A percentile compares a stretch with the other conserved stretches of the same genome.
Conservation (phyloP, 2,797 vertebrate species). For the Allobates femoralis region DNA sequence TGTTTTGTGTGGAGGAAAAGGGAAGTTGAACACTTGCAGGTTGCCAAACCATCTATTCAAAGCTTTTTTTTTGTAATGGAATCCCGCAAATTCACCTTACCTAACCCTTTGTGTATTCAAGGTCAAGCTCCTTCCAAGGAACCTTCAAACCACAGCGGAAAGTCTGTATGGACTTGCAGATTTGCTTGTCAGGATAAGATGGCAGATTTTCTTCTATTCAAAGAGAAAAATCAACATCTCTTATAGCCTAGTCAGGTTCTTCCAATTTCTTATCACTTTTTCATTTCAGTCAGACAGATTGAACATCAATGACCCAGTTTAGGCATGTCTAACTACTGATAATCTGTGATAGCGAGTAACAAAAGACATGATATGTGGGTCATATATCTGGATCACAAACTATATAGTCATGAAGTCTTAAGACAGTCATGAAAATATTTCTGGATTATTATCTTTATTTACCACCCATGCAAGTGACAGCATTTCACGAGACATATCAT, state of each 20-base stretch:
- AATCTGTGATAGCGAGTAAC: constrained; percentile 12
- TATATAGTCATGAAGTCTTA: background rate
- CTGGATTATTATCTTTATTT: background rate
- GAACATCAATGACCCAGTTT: constrained; percentile 1
- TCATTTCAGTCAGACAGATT: background rate
- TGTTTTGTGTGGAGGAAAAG: background rate
- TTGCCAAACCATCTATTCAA: background rate
- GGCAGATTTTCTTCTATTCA: constrained; percentile 23
- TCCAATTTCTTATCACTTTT: constrained; percentile 29
- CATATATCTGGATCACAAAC: background rate
- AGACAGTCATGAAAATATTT: background rate
- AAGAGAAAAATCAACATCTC: constrained; percentile 32
- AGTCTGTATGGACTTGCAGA: constrained; percentile 23
- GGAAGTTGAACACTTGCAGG: background rate
- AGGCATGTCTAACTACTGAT: background rate
- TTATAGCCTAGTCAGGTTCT: constrained; percentile 1
- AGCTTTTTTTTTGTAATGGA: background rate
- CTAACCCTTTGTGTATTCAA: constrained; percentile 24
- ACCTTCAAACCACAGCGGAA: constrained; percentile 23
- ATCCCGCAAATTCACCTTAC: background rate
- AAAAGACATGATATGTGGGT: background rate
- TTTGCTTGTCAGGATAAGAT: background rate
- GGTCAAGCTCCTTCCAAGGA: background rate
- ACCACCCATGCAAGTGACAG: background rate
- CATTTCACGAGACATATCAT: background rate